Evolutionary conservation across 2,113 vertebrate genomes (phyloP).

Genomic region (Heloderma charlesbogerti): DNA sequence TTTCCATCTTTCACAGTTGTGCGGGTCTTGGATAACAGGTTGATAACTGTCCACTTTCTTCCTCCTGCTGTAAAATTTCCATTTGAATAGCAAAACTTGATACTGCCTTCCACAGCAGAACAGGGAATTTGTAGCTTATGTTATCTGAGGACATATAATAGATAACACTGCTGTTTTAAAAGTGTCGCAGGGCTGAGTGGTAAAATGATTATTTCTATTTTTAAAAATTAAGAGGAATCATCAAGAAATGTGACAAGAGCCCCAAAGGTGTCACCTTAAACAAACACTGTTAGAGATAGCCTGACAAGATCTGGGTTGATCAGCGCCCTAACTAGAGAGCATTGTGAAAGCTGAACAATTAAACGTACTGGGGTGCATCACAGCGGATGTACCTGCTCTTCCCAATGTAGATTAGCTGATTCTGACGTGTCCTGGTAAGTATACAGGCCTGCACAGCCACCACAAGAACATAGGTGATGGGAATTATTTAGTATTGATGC

Average conservation of each 20-base stretch:
- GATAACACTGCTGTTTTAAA: background rate
- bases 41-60: conserved; percentile 2
- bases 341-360: background rate
- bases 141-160: background rate
- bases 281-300: background rate
- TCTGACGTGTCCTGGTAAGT: background rate
- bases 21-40: background rate
- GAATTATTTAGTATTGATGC: no score
- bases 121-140: background rate
- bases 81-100: conserved; percentile 26
- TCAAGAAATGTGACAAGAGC: background rate
- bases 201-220: conserved; percentile 6
- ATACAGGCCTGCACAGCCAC: background rate
- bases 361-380: background rate
- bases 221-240: conserved; percentile 1
- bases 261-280: background rate
- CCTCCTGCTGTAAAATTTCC: conserved; percentile 26
- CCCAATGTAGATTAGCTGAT: background rate
- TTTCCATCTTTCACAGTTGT: conserved; percentile 35
- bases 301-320: background rate
- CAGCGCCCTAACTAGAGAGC: background rate
- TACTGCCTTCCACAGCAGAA: conserved; percentile 21
- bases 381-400: background rate
- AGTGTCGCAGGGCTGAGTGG: background rate
- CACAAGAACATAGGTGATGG: background rate